Base-by-base conservation (phyloP, 1,140 invertebrate species). In the Pantala flavescens region DNA sequence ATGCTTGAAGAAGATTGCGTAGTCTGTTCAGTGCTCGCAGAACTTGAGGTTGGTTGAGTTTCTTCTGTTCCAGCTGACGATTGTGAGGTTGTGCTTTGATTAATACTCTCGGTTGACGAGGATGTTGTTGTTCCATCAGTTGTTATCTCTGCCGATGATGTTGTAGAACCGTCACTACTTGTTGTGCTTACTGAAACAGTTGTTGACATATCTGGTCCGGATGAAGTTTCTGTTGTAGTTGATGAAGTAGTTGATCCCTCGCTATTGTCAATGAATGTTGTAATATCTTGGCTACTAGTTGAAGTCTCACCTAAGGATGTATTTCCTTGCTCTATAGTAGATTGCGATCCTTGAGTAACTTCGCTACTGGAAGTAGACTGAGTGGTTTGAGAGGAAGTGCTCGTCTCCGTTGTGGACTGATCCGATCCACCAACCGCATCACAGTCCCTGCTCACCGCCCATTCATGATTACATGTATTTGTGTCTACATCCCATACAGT, bases 401-500 rank as follows among this genome's bases (percentile, higher is more conserved):
- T 76, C 71, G 24, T 79, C 78, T 80, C 80, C 77, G 75, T 74
- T 43, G 24, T 71, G 19, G 24, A 49, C 43, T 36, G 28, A 36
- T 36, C 28, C 9, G 2, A 2, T 36, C 28, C 28, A 36, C 28
- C 21, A n/a, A 24, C 70, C n/a, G 71, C 71, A 72, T 24, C 12
- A 14, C 24, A 63, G 12, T 63, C 49, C n/a, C 49, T 63, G 16
- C 84, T 83, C 10, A 88, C 87, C 71, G 84, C 83, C 80, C 83
- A 83, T 16, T 83, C 81, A 81, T 90, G 86, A 82, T 90, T 90
- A 80, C 91, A 93, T 12, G 84, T 83, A 81, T 87, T 82, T 72
- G 85, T 83, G 55, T 85, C 82, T 75, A 87, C 85, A 82, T 93
- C 90, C 89, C 90, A 93, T 75, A 91, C 86, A 11, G 91, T 93